Conservation (phyloP, 2,797 vertebrate genomes). For the Bovichtus variegatus region DNA sequence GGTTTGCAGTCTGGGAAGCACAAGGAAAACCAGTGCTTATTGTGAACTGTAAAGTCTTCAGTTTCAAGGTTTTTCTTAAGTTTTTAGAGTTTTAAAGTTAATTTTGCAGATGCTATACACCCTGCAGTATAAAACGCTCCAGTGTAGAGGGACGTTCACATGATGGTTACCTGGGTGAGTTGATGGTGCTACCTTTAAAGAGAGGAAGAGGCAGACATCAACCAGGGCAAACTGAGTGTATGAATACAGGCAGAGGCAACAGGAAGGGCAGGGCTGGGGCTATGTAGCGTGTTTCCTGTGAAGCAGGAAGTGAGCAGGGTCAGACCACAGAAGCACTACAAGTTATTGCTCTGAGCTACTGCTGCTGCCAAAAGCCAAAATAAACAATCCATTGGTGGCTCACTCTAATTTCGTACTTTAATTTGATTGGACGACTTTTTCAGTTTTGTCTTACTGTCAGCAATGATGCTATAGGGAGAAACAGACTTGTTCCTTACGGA, state of each 20-base stretch:
- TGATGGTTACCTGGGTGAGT: not conserved
- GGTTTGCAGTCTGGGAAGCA: slow-evolving; percentile 35
- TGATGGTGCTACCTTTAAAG: not conserved
- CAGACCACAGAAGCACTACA: slow-evolving; percentile 64
- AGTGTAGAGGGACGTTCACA: not conserved
- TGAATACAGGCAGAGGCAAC: slow-evolving; percentile 53
- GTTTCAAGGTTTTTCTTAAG: not conserved
- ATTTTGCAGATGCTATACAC: not conserved
- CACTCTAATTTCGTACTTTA: slow-evolving; percentile 36
- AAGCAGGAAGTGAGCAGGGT: slow-evolving; percentile 81
- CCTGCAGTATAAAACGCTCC: not conserved
- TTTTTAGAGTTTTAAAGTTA: not conserved
- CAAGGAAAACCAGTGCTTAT: not conserved
- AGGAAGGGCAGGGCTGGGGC: slow-evolving; percentile 79
- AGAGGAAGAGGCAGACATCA: slow-evolving; percentile 14
- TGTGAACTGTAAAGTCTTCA: slow-evolving; percentile 9
- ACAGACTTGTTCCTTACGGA: not conserved
- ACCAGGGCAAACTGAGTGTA: not conserved
- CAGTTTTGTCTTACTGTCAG: slow-evolving; percentile 20
- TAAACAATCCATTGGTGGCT: slow-evolving; percentile 56
- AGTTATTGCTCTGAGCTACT: slow-evolving; percentile 67
- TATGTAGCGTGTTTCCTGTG: slow-evolving; percentile 79
- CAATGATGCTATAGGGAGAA: not conserved
- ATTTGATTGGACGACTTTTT: slow-evolving; percentile 27
- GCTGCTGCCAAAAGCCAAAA: slow-evolving; percentile 60